Base-by-base conservation (phyloP, 92 coral and sea anemone species). In the Paramuricea clavata region DNA sequence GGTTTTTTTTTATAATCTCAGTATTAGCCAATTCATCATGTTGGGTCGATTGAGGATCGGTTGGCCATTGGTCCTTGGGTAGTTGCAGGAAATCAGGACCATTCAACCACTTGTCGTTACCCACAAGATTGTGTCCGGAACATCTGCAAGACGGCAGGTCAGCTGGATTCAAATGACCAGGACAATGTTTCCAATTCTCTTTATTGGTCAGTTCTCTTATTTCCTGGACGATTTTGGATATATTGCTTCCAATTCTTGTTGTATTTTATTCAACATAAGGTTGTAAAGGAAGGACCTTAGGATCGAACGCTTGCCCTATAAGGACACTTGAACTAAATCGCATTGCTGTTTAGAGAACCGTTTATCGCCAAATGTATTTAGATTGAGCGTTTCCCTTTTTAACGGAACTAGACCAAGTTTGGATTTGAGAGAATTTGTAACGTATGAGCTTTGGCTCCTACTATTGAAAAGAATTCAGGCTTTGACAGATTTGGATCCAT, bases 361-460 rank as follows among this genome's bases (percentile, higher is more conserved):
- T 69, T 81, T 64, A 12, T 28, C 6, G 15, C 83, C 89, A 73
- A 91, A 87, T 11, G 89, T 87, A 60, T 91, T 91, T 6, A 87
- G 87, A 22, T 83, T 80, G 11, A 91, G 61, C 16, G 76, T 91
- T 87, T 86, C 91, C 5, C 77, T 86, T 39, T 41, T 56, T 17
- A 50, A 17, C 8, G 89, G 44, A 35, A 41, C 75, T 12, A 92
- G 70, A 30, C 89, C 74, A 41, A 91, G 87, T 44, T 62, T 70
- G 12, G 75, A 42, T 62, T 81, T 72, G 36, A 91, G 69, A 30
- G 60, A 86, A 16, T 91, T 76, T 1, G 92, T 92, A 47, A 90
- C 80, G 69, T 90, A 93, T 64, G 91, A 87, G 26, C 83, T 65
- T 42, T 90, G 93, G 25, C 93, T 87, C 30, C 93, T 93, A 19